A percentile compares a stretch with the other conserved stretches of the same genome.
These are phyloP conservation scores for Hoplodrina blanda DNA, from an alignment of 2,888 invertebrate species.

Conservation along the genomic window DNA sequence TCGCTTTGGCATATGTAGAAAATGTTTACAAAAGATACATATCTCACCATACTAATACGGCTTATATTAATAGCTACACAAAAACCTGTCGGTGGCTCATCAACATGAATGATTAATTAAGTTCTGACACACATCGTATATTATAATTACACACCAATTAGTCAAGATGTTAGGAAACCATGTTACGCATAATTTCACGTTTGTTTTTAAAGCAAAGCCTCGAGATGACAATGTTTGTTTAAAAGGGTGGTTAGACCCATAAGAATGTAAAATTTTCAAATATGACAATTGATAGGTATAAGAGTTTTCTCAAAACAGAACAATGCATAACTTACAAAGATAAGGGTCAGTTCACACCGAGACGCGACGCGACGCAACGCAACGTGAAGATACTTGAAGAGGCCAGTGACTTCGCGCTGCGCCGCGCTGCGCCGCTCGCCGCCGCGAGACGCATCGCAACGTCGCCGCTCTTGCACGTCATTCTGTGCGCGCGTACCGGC, in stretches of 20 bases:
- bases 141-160: conserved; percentile 41
- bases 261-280: no score
- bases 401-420: no score
- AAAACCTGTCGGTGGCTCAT: conserved; percentile 47
- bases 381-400: no score
- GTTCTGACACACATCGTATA: conserved; percentile 28
- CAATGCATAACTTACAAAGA: no score
- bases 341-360: no score
- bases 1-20: conserved; percentile 22
- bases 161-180: conserved; percentile 38
- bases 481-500: no score
- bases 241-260: neutral
- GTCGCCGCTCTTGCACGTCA: no score
- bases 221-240: neutral
- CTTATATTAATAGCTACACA: conserved; percentile 47
- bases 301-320: no score
- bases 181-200: conserved; percentile 42
- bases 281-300: no score
- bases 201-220: neutral
- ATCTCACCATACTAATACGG: conserved; percentile 27
- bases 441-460: no score
- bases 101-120: conserved; percentile 40
- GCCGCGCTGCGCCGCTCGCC: no score
- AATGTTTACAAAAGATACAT: conserved; percentile 36
- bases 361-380: no score